phyloP scores from a whole-genome alignment of 2,113 vertebrate species.

The Burhinus oedicnemus region DNA sequence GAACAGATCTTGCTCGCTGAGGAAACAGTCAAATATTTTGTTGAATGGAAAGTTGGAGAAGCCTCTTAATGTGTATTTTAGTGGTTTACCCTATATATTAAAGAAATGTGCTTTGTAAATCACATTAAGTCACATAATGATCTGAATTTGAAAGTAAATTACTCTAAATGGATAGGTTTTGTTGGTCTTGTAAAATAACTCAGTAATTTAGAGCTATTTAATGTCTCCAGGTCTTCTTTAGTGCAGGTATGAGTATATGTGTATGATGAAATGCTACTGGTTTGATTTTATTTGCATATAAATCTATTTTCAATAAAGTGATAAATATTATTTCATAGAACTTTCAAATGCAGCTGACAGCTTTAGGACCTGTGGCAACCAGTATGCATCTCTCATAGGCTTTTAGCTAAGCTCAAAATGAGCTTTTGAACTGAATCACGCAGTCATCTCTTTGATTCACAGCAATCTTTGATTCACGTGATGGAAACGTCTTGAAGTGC shows the following conservation, averaged over 20 bases:
- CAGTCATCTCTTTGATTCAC: background rate
- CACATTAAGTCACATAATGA: background rate
- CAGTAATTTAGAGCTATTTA: background rate
- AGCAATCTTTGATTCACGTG: background rate
- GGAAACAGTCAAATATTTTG: background rate
- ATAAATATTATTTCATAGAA: background rate
- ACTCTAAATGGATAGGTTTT: background rate
- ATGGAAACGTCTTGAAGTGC: background rate
- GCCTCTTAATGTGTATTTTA: background rate
- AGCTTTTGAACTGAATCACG: background rate
- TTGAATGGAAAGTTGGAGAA: background rate
- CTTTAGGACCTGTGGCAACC: background rate
- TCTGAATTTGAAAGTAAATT: background rate
- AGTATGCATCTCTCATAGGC: background rate
- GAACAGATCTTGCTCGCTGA: background rate
- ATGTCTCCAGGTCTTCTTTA: background rate
- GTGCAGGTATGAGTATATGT: background rate
- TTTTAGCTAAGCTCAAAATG: background rate
- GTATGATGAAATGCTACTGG: background rate
- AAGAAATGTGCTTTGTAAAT: background rate
- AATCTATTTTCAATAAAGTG: background rate
- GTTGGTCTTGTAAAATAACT: background rate
- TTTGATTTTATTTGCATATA: background rate
- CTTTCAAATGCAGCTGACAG: background rate
- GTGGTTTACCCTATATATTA: background rate